These are phyloP conservation scores for Rhinolophus sinicus DNA, from an alignment of 2,113 vertebrate genomes.

Conservation along the genomic window DNA sequence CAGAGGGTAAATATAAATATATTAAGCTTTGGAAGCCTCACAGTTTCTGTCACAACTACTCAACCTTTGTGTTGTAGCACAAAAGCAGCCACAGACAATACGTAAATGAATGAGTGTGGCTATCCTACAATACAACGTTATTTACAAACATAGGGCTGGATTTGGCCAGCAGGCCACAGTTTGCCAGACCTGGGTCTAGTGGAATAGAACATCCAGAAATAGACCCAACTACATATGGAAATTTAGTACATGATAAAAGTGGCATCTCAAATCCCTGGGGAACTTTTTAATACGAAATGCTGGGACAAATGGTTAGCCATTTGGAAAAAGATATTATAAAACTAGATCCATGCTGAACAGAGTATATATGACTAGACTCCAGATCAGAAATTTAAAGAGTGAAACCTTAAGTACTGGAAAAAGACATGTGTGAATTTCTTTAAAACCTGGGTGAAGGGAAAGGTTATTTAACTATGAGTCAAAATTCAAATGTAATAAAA, in stretches of 20 bases:
- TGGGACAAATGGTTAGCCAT: neutral
- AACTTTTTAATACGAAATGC: neutral
- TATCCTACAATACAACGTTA: neutral
- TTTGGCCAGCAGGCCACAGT: neutral
- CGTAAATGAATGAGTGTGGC: neutral
- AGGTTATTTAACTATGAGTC: neutral
- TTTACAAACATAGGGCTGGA: neutral
- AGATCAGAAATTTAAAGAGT: neutral
- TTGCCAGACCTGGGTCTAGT: neutral
- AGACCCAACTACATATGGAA: neutral
- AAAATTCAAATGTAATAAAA: neutral
- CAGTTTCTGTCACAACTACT: neutral
- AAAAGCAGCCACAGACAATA: neutral
- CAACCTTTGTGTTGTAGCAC: neutral
- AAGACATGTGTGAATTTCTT: neutral
- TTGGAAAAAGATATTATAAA: neutral
- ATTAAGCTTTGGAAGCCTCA: neutral
- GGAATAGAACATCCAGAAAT: neutral
- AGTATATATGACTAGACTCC: neutral
- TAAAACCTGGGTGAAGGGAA: neutral
- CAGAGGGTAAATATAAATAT: neutral
- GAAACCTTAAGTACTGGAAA: neutral
- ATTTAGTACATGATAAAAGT: neutral
- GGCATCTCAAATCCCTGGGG: neutral
- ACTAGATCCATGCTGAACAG: neutral